Evolutionary conservation across 2,113 vertebrate genomes (phyloP), one percentile per base, ranked within the genome.

Genomic region (Zapornia atra): DNA sequence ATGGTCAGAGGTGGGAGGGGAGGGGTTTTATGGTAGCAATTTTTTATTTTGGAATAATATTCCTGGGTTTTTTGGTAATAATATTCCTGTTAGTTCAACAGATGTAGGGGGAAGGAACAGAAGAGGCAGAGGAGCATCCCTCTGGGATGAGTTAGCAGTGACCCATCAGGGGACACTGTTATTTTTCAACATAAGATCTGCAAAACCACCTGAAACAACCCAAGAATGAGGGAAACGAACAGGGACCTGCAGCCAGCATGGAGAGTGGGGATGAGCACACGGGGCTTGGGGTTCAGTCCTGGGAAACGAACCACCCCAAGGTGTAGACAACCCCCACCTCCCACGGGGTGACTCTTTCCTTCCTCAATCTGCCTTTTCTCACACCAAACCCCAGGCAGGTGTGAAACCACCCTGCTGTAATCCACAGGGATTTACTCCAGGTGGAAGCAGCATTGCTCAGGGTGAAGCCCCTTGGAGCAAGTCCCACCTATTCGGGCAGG

Each of bases 181-280:
- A 3, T 20, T 91, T 82, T 21, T 31, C 36, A 14, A 80, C 2
- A 2, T 5, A 28, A 72, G 28, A 12, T 36, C 75, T 63, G 36
- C 18, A 59, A 46, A 46, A 46, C 9, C 17, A 46, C 44, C 44
- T 46, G 31, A 61, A 89, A 60, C 40, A 68, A 33, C 11, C 33
- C 33, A 63, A 66, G 63, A 65, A 29, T 0, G 1, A 19, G 6
- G 11, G 31, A 44, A 48, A 24, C 34, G 19, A 33, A n/a, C 13
- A 10, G 21, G 48, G 48, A 48, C 48, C 48, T 21, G 21, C 48
- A 48, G 12, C n/a, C n/a, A 12, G 50, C 60, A 18, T 0, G 0
- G 29, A 38, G 6, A n/a, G 54, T 0, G 1, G 15, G 65, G 36
- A 50, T 0, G 2, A 63, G 38, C 56, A 24, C 33, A 2, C 0